Evolutionary conservation across 2,888 invertebrate species (phyloP).

Genomic region (Parelbella ahira): DNA sequence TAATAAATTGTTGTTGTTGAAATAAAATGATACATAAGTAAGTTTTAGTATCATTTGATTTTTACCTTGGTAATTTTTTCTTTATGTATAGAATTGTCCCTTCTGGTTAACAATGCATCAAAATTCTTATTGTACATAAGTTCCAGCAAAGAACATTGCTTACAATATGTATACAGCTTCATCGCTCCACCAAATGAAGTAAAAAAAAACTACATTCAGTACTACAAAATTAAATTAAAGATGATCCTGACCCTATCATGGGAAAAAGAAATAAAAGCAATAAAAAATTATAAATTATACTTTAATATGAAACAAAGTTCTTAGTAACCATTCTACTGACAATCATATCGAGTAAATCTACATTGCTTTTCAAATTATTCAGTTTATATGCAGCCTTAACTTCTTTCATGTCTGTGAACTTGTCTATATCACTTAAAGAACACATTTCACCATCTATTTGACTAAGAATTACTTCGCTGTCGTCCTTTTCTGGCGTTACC

Average conservation of each 20-base stretch:
- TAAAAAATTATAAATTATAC: too few relatives aligned
- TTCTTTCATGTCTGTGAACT: slow-evolving; percentile 67
- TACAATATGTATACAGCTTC: too few relatives aligned
- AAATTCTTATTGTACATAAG: too few relatives aligned
- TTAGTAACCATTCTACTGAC: slow-evolving; percentile 85
- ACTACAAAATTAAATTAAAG: too few relatives aligned
- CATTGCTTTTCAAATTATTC: slow-evolving; percentile 62
- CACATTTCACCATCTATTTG: slow-evolving; percentile 78
- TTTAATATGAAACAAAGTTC: slow-evolving; percentile 71
- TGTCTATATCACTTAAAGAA: slow-evolving; percentile 64
- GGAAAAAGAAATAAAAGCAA: too few relatives aligned
- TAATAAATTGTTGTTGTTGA: slow-evolving; percentile 73
- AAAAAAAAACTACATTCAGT: too few relatives aligned
- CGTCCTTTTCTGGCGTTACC: slow-evolving; percentile 37
- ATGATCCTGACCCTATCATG: too few relatives aligned
- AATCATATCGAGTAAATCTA: slow-evolving; percentile 77
- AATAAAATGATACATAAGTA: slow-evolving; percentile 57
- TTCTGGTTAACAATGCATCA: too few relatives aligned
- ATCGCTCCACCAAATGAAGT: too few relatives aligned
- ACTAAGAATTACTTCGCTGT: slow-evolving; percentile 53
- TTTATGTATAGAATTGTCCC: too few relatives aligned
- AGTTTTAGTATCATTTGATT: slow-evolving; percentile 23
- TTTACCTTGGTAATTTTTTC: too few relatives aligned
- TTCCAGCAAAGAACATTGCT: too few relatives aligned
- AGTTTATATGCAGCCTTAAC: slow-evolving; percentile 83